Conservation (phyloP, 2,797 vertebrate species). For the Enteromius fasciolatus region DNA sequence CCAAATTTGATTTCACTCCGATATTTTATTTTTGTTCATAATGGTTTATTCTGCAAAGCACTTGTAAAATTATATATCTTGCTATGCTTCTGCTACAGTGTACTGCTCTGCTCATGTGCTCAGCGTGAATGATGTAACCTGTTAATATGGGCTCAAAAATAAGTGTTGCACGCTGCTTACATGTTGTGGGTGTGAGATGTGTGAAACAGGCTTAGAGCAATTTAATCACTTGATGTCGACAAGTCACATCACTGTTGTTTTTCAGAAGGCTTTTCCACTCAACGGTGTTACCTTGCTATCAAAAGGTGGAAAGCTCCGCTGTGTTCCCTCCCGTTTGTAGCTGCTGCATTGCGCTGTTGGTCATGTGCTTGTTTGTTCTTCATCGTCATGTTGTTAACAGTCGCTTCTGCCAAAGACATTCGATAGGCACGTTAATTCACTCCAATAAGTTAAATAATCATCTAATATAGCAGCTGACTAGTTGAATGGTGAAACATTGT, state of each 20-base stretch:
- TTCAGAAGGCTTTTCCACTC: background rate
- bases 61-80: background rate
- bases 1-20: background rate
- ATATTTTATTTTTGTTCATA: background rate
- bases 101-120: background rate
- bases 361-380: background rate
- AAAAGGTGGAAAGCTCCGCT: background rate
- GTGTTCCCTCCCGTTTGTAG: background rate
- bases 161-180: background rate
- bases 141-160: background rate
- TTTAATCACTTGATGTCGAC: background rate
- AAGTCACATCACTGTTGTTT: background rate
- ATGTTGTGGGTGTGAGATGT: background rate
- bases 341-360: background rate
- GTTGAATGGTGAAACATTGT: background rate
- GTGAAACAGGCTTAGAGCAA: background rate
- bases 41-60: background rate
- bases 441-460: background rate
- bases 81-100: background rate
- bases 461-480: background rate
- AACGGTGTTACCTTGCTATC: background rate
- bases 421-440: background rate
- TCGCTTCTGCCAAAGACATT: background rate
- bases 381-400: background rate
- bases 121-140: background rate